phyloP scores from a whole-genome alignment of 2,888 invertebrate genomes.

The Onthophagus sagittarius region DNA sequence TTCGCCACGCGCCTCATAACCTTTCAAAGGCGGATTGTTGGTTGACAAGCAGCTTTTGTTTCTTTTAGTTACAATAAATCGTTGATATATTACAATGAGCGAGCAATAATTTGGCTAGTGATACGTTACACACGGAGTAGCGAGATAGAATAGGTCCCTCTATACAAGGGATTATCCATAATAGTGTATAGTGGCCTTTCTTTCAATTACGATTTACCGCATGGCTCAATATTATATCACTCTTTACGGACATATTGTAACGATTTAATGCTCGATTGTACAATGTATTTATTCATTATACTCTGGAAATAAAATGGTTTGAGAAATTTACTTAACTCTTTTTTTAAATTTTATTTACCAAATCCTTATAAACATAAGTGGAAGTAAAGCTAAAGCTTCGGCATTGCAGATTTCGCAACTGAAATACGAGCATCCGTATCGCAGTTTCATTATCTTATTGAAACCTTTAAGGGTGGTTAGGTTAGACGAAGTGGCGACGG shows the following conservation, averaged over 20 bases:
- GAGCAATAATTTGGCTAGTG: constrained; percentile 41
- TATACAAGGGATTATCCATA: constrained; percentile 40
- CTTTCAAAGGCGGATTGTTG: not conserved
- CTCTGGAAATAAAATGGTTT: constrained; percentile 35
- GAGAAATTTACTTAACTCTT: constrained; percentile 24
- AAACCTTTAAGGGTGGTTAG: constrained; percentile 11
- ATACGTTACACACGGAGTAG: constrained; percentile 35
- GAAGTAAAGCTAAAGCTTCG: not conserved
- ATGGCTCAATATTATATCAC: constrained; percentile 39
- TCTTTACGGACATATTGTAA: constrained; percentile 29
- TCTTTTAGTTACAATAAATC: not conserved
- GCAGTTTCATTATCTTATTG: constrained; percentile 22
- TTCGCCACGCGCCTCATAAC: not conserved
- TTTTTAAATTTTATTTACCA: not conserved
- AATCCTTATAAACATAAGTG: not conserved
- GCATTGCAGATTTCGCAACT: not conserved
- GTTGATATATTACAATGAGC: constrained; percentile 15
- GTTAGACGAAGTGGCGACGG: constrained; percentile 2
- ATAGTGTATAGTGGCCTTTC: constrained; percentile 44
- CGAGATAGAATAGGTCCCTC: constrained; percentile 39
- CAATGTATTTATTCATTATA: constrained; percentile 36
- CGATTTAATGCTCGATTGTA: constrained; percentile 30
- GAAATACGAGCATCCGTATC: constrained; percentile 11
- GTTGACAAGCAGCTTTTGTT: constrained; percentile 8
- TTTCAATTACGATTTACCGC: constrained; percentile 39